A percentile compares a stretch with the other conserved stretches of the same genome.
phyloP scores from a whole-genome alignment of 2,113 vertebrate species.

The Lipophrys pholis region DNA sequence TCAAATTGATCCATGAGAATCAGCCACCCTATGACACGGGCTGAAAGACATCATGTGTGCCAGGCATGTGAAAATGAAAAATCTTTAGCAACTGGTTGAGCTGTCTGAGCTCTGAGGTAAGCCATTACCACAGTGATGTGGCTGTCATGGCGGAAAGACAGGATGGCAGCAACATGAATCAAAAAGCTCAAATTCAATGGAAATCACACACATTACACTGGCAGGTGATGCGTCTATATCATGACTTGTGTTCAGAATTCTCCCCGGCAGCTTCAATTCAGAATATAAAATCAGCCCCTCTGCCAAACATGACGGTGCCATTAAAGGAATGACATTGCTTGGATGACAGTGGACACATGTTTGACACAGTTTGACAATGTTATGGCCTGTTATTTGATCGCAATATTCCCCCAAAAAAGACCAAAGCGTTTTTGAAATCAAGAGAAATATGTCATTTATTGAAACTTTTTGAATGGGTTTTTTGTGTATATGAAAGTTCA shows the following conservation, averaged over 20 bases:
- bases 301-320: no score
- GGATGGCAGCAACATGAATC: conserved; percentile 14
- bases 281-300: background rate
- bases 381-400: no score
- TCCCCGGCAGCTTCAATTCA: background rate
- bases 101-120: conserved; percentile 1
- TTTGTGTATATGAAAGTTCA: no score
- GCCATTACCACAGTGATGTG: background rate
- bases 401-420: no score
- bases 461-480: no score
- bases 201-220: conserved; percentile 25
- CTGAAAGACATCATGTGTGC: background rate
- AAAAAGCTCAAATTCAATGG: background rate
- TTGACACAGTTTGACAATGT: no score
- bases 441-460: no score
- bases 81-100: background rate
- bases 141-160: conserved; percentile 3
- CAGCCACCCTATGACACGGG: background rate
- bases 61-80: background rate
- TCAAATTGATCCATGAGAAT: background rate
- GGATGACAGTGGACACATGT: no score
- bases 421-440: no score
- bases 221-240: conserved; percentile 4
- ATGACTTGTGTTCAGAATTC: conserved; percentile 5
- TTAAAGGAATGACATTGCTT: no score